Evolutionary conservation across 2,888 invertebrate species (phyloP).

Genomic region (Drosophila demipolita): DNA sequence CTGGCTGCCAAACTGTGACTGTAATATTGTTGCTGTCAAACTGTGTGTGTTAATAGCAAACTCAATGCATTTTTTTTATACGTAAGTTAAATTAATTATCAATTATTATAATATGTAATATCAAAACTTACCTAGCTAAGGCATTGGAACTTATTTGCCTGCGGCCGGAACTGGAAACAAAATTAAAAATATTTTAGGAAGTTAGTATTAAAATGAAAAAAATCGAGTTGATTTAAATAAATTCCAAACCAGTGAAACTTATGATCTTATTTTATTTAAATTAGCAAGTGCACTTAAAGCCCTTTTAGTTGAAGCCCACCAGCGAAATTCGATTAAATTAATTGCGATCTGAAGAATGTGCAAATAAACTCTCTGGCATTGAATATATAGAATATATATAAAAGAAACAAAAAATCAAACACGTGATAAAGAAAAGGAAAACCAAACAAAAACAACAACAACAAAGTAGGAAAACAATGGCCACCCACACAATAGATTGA

Average conservation of each 20-base stretch:
- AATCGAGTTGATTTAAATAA: background rate
- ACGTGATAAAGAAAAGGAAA: constrained; percentile 63
- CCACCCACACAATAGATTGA: constrained; percentile 63
- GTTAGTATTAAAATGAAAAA: background rate
- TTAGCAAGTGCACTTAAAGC: background rate
- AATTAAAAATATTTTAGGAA: constrained; percentile 18
- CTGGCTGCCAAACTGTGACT: constrained; percentile 23
- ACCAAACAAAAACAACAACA: constrained; percentile 13
- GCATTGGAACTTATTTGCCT: constrained; percentile 94
- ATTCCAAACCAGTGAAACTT: constrained; percentile 2
- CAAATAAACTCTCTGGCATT: constrained; percentile 68
- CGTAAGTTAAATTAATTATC: background rate
- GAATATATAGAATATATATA: constrained; percentile 34
- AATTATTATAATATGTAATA: background rate
- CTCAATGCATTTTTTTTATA: background rate
- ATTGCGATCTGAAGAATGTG: constrained; percentile 36
- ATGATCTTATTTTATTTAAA: background rate
- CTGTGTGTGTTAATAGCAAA: constrained; percentile 12
- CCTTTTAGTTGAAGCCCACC: constrained; percentile 40
- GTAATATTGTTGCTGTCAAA: constrained; percentile 19
- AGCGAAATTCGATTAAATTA: constrained; percentile 38
- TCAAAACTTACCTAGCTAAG: constrained; percentile 90
- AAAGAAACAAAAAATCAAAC: constrained; percentile 46
- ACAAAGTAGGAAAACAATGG: constrained; percentile 43
- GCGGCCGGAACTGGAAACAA: constrained; percentile 90